A percentile compares a stretch with the other conserved stretches of the same genome.
Evolutionary conservation across 2,113 vertebrate genomes (phyloP).

Genomic region (Carassius gibelio): DNA sequence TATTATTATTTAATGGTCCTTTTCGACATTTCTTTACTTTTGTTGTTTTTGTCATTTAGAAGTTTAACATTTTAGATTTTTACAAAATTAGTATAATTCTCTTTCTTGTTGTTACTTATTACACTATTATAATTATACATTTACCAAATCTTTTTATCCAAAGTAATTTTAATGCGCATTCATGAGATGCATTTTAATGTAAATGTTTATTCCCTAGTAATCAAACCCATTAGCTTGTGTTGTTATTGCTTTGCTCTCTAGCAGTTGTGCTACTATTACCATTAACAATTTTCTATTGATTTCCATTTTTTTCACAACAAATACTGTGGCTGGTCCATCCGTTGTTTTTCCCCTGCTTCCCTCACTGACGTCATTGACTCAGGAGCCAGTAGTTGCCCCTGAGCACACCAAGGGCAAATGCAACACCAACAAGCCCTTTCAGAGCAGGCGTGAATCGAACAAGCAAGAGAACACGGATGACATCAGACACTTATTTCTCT

Average conservation of each 20-base stretch:
- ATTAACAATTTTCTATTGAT: not conserved
- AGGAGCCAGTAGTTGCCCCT: constrained; percentile 4
- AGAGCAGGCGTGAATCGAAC: not conserved
- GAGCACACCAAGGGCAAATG: constrained; percentile 16
- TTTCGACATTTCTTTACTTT: not conserved
- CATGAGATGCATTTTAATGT: not conserved
- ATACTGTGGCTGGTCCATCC: not conserved
- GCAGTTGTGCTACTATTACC: not conserved
- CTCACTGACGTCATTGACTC: constrained; percentile 6
- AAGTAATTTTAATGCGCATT: not conserved
- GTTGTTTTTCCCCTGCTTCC: not conserved
- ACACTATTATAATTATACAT: not conserved
- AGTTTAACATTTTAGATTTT: not conserved
- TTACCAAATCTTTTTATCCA: not conserved
- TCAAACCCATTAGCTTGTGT: not conserved
- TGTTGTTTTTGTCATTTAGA: not conserved
- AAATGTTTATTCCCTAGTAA: not conserved
- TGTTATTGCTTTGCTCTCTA: not conserved
- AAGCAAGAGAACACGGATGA: not conserved
- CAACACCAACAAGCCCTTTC: constrained; percentile 22
- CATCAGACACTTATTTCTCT: constrained; percentile 24
- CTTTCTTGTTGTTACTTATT: not conserved
- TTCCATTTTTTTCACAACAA: not conserved
- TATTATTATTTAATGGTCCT: too few species aligned
- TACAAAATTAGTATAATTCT: not conserved